Conservation (phyloP, 1,140 invertebrate species). For the Adelges cooleyi region DNA sequence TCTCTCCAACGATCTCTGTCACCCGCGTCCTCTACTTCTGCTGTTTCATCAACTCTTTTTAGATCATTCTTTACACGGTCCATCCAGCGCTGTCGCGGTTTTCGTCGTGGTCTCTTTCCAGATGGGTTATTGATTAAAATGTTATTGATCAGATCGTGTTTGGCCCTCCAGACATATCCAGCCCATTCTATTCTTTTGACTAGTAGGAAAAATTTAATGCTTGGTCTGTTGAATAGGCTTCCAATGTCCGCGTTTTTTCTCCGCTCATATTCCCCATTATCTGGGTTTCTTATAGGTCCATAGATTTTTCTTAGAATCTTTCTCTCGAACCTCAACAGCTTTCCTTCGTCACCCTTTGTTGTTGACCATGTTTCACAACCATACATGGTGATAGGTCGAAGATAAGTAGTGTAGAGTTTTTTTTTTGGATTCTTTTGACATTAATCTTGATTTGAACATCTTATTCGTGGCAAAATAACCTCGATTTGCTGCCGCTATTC, state of each 20-base stretch:
- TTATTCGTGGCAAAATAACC: too few species aligned
- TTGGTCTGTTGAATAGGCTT: background rate
- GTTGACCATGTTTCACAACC: too few species aligned
- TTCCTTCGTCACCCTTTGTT: too few species aligned
- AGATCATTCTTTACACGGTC: background rate
- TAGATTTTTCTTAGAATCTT: too few species aligned
- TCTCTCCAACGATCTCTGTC: too few species aligned
- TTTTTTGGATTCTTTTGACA: too few species aligned
- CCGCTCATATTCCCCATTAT: background rate
- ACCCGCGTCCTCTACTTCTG: too few species aligned
- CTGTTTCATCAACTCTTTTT: background rate
- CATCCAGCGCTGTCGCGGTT: background rate
- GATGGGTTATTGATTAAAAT: background rate
- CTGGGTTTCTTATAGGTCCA: background rate
- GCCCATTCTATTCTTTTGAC: background rate
- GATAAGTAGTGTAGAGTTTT: too few species aligned
- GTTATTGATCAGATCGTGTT: background rate
- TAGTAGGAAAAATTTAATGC: background rate
- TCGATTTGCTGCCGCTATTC: too few species aligned
- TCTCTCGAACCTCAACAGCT: too few species aligned
- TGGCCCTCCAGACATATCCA: background rate
- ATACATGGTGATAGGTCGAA: too few species aligned
- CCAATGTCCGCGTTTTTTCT: slow-evolving; percentile 5
- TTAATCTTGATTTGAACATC: too few species aligned
- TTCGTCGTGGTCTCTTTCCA: background rate